Evolutionary conservation across 2,113 vertebrate species (phyloP), one percentile per base, ranked within the genome.

Genomic region (Ammodytes dubius): DNA sequence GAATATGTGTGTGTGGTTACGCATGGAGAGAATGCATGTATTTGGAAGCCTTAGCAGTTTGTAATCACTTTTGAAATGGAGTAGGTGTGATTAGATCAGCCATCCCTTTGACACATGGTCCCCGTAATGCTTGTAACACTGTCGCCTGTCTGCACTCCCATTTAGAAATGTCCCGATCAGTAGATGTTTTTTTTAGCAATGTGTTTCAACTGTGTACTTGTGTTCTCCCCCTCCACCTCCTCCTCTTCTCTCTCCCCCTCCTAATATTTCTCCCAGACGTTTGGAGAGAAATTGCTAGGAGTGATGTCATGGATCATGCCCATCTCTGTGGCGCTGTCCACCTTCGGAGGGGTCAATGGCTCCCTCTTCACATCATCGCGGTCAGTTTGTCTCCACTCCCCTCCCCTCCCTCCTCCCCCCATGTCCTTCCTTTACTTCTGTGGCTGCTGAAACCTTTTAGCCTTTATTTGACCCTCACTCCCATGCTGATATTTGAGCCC

Each of bases 251-350:
- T 87, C 67, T 70, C 80, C 47, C 27, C 13, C 77, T 71, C 65
- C 68, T 75, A 15, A 83, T 78, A 45, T 81, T 83, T 65, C 68
- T 70, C 74, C 15, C 85, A 96, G 94, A 96, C 96, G 6, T 96
- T 97, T 82, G 96, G 96, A 79, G 95, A 96, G 87, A 97, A 97
- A 85, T 87, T 96, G 50, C 87, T 96, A 0, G 96, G 96, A 2
- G 92, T 96, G 46, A 95, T 97, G 95, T 95, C 96, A 53, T 97
- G 96, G 96, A 94, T 97, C 86, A 97, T 97, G 96, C 95, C 96
- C 74, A 93, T 96, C 68, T 96, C 96, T 2, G 96, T 97, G 40
- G 95, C 96, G 4, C 90, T 97, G 27, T 96, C 95, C 53, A 96
- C 96, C 37, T 96, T 96, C 42, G 95, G 96, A 66, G 96, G 96